Conservation (phyloP, 2,797 vertebrate species). For the Acanthornis magna region DNA sequence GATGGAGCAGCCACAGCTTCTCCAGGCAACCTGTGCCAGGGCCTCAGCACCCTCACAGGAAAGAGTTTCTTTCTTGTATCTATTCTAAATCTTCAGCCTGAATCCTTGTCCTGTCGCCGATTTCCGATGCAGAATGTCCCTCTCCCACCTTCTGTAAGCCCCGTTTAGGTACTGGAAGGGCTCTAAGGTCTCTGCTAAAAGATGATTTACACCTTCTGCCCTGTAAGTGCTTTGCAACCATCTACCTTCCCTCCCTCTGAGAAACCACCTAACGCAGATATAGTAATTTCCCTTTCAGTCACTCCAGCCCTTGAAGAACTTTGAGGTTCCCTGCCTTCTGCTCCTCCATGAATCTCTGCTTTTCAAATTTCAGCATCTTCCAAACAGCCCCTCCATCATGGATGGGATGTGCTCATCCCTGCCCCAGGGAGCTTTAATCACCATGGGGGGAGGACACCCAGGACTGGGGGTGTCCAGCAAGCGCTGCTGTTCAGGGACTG, state of each 20-base stretch:
- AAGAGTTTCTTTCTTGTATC: not conserved
- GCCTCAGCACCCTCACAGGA: not conserved
- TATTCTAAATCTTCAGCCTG: not conserved
- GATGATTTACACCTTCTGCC: not conserved
- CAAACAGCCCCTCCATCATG: not conserved
- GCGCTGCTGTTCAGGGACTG: not conserved
- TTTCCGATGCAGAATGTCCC: not conserved
- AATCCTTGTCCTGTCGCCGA: not conserved
- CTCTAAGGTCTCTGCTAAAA: not conserved
- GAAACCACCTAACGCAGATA: not conserved
- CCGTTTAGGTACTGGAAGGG: not conserved
- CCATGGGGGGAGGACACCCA: not conserved
- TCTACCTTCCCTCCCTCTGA: not conserved
- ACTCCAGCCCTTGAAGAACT: not conserved
- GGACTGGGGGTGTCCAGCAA: not conserved
- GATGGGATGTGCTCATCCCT: not conserved
- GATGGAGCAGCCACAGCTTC: not conserved
- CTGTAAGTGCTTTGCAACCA: not conserved
- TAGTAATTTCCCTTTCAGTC: not conserved
- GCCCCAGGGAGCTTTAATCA: not conserved
- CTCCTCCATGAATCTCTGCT: not conserved
- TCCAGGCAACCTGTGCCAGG: not conserved
- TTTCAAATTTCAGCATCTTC: not conserved
- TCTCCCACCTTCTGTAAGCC: not conserved
- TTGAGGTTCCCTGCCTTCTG: not conserved